Evolutionary conservation across 2,797 vertebrate genomes (phyloP).

Genomic region (Smutsia temminckii): DNA sequence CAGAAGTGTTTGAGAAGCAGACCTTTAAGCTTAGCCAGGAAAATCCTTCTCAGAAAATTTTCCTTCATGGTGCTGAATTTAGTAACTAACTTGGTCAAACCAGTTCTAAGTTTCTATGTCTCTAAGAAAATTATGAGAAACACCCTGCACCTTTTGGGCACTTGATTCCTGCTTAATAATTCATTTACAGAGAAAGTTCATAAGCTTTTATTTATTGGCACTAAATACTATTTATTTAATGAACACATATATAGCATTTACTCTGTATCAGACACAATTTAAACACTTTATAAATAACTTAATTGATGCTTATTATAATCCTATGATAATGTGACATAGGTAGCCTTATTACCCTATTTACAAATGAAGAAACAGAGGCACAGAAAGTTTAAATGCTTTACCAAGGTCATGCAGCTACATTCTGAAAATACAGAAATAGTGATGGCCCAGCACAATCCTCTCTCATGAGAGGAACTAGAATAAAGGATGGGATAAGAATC

Average conservation of each 20-base stretch:
- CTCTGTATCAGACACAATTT: not conserved
- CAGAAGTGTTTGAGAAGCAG: slow-evolving; percentile 73
- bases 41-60: slow-evolving; percentile 74
- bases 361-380: slow-evolving; percentile 4
- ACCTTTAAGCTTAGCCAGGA: slow-evolving; percentile 76
- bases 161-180: not conserved
- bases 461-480: not conserved
- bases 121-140: slow-evolving; percentile 56
- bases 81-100: slow-evolving; percentile 72
- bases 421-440: not conserved
- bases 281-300: not conserved
- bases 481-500: not conserved
- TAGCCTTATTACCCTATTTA: not conserved
- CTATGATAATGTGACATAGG: not conserved
- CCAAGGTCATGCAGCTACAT: not conserved
- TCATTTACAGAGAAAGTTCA: not conserved
- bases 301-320: not conserved
- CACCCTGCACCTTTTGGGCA: not conserved
- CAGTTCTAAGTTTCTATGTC: slow-evolving; percentile 52
- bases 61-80: slow-evolving; percentile 67
- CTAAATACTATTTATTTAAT: not conserved
- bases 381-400: not conserved
- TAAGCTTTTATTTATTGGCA: not conserved
- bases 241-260: not conserved
- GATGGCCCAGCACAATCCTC: not conserved